Conservation (phyloP, 2,797 vertebrate genomes). For the Scyliorhinus canicula region DNA sequence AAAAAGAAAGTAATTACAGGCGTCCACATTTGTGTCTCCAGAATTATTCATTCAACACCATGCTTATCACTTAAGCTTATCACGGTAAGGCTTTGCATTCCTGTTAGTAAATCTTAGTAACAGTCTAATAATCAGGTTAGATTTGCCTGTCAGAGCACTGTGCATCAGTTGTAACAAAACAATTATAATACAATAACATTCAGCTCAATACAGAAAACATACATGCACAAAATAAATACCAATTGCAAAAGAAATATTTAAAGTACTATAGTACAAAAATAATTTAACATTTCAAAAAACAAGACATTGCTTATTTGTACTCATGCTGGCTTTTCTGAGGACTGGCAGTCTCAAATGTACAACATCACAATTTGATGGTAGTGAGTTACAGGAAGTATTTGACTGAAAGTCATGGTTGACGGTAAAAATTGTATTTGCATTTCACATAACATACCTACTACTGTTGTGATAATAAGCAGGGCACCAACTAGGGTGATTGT, state of each 20-base stretch:
- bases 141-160: neutral
- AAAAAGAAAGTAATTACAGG: slow-evolving; percentile 22
- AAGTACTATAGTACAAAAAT: slow-evolving; percentile 37
- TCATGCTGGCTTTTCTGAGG: neutral
- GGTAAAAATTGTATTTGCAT: neutral
- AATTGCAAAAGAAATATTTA: slow-evolving; percentile 30
- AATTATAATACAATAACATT: neutral
- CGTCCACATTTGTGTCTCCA: neutral
- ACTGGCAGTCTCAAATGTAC: neutral
- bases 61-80: neutral
- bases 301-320: neutral
- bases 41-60: neutral
- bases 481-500: neutral
- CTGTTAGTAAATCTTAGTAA: neutral
- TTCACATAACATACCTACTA: neutral
- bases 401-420: neutral
- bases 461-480: neutral
- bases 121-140: neutral
- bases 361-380: neutral
- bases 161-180: slow-evolving; percentile 13
- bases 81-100: neutral
- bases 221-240: slow-evolving; percentile 33
- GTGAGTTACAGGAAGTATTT: neutral
- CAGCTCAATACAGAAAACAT: slow-evolving; percentile 21
- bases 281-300: slow-evolving; percentile 37